A percentile compares a stretch with the other conserved stretches of the same genome.
phyloP scores from a whole-genome alignment of 2,113 vertebrate species.

The Craseonycteris thonglongyai region DNA sequence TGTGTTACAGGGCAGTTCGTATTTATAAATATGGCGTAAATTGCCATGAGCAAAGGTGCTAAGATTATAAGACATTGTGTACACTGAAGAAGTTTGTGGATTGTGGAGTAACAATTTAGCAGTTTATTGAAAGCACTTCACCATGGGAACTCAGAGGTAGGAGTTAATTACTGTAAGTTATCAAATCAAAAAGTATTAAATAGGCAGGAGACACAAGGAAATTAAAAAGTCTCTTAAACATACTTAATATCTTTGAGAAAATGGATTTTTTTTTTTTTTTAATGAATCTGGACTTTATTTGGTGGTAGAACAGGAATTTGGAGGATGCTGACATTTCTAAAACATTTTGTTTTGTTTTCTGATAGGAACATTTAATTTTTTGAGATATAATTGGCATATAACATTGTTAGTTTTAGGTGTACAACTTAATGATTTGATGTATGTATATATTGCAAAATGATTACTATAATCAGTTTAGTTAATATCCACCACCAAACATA shows the following conservation, averaged over 20 bases:
- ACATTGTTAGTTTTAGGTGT: background rate
- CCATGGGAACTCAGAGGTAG: background rate
- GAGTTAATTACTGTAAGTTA: background rate
- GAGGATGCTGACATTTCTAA: background rate
- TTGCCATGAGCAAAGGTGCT: background rate
- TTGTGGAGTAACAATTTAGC: background rate
- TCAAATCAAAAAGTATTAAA: background rate
- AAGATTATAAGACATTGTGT: background rate
- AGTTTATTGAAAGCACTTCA: background rate
- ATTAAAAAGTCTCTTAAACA: background rate
- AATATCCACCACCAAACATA: background rate
- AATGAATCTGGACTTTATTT: background rate
- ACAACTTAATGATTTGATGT: background rate
- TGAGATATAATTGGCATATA: background rate
- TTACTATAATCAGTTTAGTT: background rate
- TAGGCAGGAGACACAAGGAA: background rate
- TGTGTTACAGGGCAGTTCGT: background rate
- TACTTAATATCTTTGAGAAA: slow-evolving; percentile 17
- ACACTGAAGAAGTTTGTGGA: background rate
- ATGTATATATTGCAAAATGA: background rate
- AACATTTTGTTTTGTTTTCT: background rate
- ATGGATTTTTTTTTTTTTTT: background rate
- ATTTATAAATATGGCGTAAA: background rate
- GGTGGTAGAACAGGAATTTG: background rate
- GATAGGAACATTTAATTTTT: background rate